These are phyloP conservation scores for Phenganax subtilis DNA, from an alignment of 92 coral and sea anemone genomes.

Conservation along the genomic window DNA sequence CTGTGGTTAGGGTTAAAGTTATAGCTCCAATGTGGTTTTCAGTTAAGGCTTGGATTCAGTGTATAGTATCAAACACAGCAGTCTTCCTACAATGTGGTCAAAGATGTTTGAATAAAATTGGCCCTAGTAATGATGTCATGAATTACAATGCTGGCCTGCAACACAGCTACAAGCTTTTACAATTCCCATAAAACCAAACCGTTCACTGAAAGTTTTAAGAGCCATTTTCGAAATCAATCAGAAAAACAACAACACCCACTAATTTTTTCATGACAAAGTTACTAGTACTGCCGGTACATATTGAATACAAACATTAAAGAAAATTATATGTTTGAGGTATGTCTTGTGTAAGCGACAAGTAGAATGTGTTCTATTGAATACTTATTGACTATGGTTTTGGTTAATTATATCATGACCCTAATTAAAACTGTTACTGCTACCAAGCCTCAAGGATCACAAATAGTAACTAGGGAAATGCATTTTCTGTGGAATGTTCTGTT, in stretches of 20 bases:
- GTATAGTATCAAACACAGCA: slow-evolving; percentile 1
- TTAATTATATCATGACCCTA: not conserved
- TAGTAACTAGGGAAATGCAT: not conserved
- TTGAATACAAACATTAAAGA: not conserved
- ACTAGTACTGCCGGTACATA: not conserved
- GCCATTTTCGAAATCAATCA: not conserved
- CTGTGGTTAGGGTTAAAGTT: not conserved
- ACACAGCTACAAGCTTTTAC: not conserved
- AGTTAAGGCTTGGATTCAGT: slow-evolving; percentile 11
- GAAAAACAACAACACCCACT: too few species aligned
- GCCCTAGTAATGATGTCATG: not conserved
- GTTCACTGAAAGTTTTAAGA: not conserved
- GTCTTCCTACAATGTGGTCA: not conserved
- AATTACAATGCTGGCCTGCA: not conserved
- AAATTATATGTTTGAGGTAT: not conserved
- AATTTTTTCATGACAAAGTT: too few species aligned
- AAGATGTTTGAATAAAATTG: not conserved
- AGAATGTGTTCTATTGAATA: not conserved
- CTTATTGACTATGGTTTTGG: not conserved
- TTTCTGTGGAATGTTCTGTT: not conserved
- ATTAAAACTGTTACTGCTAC: not conserved
- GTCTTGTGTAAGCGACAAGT: not conserved
- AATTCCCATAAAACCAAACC: not conserved
- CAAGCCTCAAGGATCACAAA: not conserved
- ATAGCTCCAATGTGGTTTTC: not conserved